Evolutionary conservation across 2,888 invertebrate species (phyloP).

Genomic region (Callyntrura sp.): DNA sequence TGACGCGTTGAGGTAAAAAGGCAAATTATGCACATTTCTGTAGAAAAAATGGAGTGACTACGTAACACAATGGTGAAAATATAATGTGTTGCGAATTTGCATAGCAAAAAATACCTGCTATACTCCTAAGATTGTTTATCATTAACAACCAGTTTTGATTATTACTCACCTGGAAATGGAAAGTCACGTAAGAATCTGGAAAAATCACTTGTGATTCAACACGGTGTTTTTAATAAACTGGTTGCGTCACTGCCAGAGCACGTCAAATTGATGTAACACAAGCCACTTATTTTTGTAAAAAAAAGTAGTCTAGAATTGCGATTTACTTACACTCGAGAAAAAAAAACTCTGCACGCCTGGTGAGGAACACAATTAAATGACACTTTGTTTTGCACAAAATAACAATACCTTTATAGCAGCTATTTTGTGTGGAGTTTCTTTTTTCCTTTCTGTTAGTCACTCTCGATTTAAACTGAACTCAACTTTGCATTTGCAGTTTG

Average conservation of each 20-base stretch:
- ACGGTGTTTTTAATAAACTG: background rate
- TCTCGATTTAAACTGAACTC: conserved; percentile 9
- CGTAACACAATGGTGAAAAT: background rate
- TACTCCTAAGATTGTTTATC: too few species aligned
- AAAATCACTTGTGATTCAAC: background rate
- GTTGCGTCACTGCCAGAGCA: background rate
- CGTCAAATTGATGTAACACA: too few species aligned
- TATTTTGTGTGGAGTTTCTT: conserved; percentile 3
- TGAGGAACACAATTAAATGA: conserved; percentile 21
- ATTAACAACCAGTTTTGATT: too few species aligned
- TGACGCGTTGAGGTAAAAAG: background rate
- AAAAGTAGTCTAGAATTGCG: background rate
- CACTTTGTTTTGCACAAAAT: conserved; percentile 16
- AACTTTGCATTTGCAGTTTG: background rate
- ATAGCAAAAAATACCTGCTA: background rate
- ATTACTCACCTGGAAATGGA: conserved; percentile 16
- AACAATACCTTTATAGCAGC: too few species aligned
- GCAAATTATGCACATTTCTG: background rate
- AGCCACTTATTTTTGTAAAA: background rate
- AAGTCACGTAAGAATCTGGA: conserved; percentile 53
- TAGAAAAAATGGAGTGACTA: background rate
- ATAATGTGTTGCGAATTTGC: background rate
- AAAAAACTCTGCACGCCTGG: too few species aligned
- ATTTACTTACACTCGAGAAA: too few species aligned
- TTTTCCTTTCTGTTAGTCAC: conserved; percentile 36